Evolutionary conservation across 2,888 invertebrate genomes (phyloP).

Genomic region (Eupsilia transversa): DNA sequence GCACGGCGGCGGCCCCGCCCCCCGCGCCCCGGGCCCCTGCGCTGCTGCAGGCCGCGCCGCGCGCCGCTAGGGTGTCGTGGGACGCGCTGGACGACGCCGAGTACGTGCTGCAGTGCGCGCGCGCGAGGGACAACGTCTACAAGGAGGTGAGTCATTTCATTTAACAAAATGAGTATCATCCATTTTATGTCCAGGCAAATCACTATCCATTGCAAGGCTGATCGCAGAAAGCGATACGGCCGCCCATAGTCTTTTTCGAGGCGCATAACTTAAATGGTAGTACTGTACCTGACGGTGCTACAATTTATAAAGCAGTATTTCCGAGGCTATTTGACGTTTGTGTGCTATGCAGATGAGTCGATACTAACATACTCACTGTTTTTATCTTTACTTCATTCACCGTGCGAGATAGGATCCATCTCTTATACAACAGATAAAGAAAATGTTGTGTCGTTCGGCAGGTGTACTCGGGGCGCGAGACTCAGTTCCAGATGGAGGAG

Average conservation of each 20-base stretch:
- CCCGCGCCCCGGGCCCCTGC: conserved; percentile 94
- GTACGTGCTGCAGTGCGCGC: conserved; percentile 93
- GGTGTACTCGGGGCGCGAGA: conserved; percentile 92
- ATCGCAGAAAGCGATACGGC: no score
- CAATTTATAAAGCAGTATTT: background rate
- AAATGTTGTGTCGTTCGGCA: conserved; percentile 71
- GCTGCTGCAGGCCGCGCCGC: conserved; percentile 87
- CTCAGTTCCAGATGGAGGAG: conserved; percentile 92
- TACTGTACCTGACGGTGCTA: background rate
- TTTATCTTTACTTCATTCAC: background rate
- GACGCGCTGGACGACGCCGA: conserved; percentile 92
- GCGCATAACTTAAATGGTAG: no score
- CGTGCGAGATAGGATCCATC: background rate
- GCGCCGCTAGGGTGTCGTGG: conserved; percentile 81
- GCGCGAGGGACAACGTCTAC: conserved; percentile 80
- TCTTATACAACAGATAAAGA: background rate
- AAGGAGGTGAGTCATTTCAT: conserved; percentile 76
- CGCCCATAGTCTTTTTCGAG: no score
- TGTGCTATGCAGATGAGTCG: background rate
- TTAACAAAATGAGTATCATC: no score
- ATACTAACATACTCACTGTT: background rate
- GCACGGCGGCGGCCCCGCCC: conserved; percentile 95
- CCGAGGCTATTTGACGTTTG: no score
- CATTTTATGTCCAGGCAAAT: no score
- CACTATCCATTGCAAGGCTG: no score